These are phyloP conservation scores for Patiria miniata DNA, from an alignment of 35 echinoderm and acorn worm genomes.

Conservation along the genomic window DNA sequence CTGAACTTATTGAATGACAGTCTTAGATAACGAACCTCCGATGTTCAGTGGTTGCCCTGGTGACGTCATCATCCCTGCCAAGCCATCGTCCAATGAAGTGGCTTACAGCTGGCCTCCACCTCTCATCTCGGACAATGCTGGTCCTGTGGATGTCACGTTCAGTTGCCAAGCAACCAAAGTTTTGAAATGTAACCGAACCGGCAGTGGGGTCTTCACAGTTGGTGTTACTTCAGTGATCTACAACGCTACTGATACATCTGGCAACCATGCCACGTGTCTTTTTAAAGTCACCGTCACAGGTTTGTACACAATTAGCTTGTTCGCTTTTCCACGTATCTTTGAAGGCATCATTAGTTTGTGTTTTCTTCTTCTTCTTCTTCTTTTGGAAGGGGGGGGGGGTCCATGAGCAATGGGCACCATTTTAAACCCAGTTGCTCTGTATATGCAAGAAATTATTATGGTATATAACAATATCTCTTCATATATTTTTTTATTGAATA, in stretches of 20 bases:
- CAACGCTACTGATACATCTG: background rate
- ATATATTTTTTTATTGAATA: too few relatives aligned
- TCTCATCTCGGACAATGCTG: background rate
- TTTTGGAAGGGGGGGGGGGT: too few relatives aligned
- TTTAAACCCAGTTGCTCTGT: too few relatives aligned
- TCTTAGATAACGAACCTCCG: background rate
- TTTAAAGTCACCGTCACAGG: background rate
- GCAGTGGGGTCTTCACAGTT: background rate
- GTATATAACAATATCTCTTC: too few relatives aligned
- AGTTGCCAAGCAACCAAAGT: background rate
- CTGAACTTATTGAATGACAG: too few relatives aligned
- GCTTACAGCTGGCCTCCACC: background rate
- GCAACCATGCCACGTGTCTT: background rate
- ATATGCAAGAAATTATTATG: too few relatives aligned
- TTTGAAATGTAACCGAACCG: background rate
- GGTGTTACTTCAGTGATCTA: slow-evolving; percentile 5
- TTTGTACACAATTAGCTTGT: background rate
- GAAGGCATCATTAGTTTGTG: too few relatives aligned
- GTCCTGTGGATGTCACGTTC: background rate
- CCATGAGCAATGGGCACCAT: too few relatives aligned
- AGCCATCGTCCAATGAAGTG: background rate
- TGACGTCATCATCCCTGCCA: background rate
- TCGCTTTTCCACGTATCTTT: too few relatives aligned
- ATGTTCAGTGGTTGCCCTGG: background rate
- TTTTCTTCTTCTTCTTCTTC: too few relatives aligned